Evolutionary conservation across 92 coral and sea anemone species (phyloP).

Genomic region (Anthopleura xanthogrammica): DNA sequence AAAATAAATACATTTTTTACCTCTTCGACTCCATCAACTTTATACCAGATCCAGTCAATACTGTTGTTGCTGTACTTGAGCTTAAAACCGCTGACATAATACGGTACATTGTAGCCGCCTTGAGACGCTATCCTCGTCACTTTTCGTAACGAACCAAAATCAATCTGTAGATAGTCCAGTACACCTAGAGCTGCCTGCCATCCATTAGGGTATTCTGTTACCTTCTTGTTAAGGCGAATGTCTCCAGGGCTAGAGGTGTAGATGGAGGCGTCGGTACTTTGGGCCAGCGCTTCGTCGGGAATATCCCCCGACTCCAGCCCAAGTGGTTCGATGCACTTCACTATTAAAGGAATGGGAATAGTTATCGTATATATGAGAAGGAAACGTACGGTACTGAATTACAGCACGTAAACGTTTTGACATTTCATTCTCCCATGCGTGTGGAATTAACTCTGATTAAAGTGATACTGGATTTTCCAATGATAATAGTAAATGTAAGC

Average conservation of each 20-base stretch:
- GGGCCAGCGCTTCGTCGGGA: slow-evolving; percentile 71
- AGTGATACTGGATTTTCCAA: no score
- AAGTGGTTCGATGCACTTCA: slow-evolving; percentile 66
- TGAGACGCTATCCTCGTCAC: slow-evolving; percentile 74
- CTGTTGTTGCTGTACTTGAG: slow-evolving; percentile 74
- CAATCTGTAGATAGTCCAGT: slow-evolving; percentile 70
- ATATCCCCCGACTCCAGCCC: slow-evolving; percentile 93
- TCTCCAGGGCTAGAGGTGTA: slow-evolving; percentile 34
- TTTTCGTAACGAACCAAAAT: slow-evolving; percentile 65
- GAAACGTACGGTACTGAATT: no score
- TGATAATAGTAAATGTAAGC: no score
- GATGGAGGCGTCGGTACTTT: slow-evolving; percentile 39
- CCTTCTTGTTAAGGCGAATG: slow-evolving; percentile 69
- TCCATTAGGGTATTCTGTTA: slow-evolving; percentile 42
- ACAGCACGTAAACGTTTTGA: no score
- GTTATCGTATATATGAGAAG: no score
- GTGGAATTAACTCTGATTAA: no score
- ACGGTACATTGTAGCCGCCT: slow-evolving; percentile 43
- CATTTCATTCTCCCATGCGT: no score
- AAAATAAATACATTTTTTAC: slow-evolving; percentile 11
- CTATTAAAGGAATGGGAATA: background rate
- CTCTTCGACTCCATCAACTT: slow-evolving; percentile 49
- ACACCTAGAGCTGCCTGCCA: slow-evolving; percentile 66
- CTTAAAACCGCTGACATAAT: slow-evolving; percentile 56
- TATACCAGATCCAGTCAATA: slow-evolving; percentile 58